phyloP scores from a whole-genome alignment of 2,797 vertebrate species.

The Phylloscopus collybita region DNA sequence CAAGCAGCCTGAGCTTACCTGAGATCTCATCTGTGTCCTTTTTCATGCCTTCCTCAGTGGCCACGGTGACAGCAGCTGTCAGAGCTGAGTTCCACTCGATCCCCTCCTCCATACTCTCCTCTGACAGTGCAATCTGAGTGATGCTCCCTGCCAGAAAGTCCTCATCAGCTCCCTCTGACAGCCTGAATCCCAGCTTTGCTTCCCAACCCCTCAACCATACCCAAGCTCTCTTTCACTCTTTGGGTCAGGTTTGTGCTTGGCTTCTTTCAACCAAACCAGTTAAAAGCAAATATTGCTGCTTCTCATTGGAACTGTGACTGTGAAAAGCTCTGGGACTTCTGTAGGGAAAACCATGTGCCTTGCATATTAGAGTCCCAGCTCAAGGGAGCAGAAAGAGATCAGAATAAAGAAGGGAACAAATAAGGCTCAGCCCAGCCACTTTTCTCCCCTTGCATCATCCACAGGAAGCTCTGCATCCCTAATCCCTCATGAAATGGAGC shows the following conservation, averaged over 20 bases:
- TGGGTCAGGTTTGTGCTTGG: neutral
- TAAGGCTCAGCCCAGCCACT: neutral
- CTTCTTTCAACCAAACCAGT: neutral
- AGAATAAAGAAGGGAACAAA: neutral
- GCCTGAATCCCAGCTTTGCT: neutral
- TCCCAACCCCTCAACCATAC: neutral
- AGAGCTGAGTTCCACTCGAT: constrained; percentile 84
- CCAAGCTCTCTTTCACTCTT: neutral
- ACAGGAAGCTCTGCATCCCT: neutral
- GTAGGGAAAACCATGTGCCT: neutral
- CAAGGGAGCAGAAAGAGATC: neutral
- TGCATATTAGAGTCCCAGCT: neutral
- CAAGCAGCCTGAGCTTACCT: constrained; percentile 74
- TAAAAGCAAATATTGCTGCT: neutral
- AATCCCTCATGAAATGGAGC: neutral
- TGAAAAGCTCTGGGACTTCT: neutral
- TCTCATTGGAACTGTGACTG: neutral
- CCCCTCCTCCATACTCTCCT: constrained; percentile 83
- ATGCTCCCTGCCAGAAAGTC: constrained; percentile 81
- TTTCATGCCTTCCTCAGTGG: constrained; percentile 83
- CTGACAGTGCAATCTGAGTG: constrained; percentile 77
- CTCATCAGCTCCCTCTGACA: neutral
- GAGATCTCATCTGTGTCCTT: constrained; percentile 84
- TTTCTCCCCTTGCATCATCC: neutral
- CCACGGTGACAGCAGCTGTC: constrained; percentile 78